These are phyloP conservation scores for Strigops habroptila DNA, from an alignment of 2,113 vertebrate species.

Conservation along the genomic window DNA sequence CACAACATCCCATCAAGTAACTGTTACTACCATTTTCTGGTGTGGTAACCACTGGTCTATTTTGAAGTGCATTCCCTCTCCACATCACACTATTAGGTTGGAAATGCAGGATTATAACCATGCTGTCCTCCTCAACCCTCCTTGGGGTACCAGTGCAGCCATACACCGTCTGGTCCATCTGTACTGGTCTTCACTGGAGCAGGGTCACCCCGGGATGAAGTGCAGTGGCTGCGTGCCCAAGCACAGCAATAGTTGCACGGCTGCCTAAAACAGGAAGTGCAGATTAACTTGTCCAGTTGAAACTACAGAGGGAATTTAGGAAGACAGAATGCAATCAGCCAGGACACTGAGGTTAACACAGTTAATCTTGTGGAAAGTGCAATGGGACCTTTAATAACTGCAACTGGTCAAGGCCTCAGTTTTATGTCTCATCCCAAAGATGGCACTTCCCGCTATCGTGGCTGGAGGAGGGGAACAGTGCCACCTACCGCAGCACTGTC, in stretches of 20 bases:
- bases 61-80: background rate
- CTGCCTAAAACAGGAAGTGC: conserved; percentile 47
- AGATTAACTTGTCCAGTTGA: conserved; percentile 63
- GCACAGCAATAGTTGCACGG: background rate
- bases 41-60: background rate
- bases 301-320: conserved; percentile 63
- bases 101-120: background rate
- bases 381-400: conserved; percentile 67
- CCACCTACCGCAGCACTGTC: background rate
- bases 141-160: background rate
- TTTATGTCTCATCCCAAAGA: conserved; percentile 65
- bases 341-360: conserved; percentile 66
- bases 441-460: background rate
- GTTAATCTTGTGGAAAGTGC: conserved; percentile 70
- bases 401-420: conserved; percentile 64
- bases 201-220: background rate
- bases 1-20: background rate
- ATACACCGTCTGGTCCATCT: rapidly evolving
- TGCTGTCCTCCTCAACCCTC: background rate
- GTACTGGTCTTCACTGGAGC: background rate
- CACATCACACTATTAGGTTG: background rate
- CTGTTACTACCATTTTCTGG: background rate
- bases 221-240: background rate
- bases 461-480: conserved; percentile 44
- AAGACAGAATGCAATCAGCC: conserved; percentile 67